phyloP scores from a whole-genome alignment of 2,888 invertebrate species.

The Leucoma salicis region DNA sequence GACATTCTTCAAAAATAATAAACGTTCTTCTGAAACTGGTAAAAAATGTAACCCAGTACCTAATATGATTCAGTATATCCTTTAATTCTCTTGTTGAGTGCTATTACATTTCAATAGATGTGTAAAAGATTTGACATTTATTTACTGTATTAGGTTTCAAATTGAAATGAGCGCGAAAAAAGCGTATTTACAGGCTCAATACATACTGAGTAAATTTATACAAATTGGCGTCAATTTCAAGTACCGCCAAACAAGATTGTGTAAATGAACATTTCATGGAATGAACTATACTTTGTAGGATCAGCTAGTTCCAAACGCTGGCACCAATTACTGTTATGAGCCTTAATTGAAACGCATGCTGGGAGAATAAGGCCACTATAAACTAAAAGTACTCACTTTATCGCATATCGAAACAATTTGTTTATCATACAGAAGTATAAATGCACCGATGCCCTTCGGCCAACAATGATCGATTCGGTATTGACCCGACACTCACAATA shows the following conservation, averaged over 20 bases:
- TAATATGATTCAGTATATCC: too few species aligned
- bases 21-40: too few species aligned
- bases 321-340: constrained; percentile 69
- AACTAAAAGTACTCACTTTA: constrained; percentile 23
- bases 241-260: constrained; percentile 24
- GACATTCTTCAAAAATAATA: constrained; percentile 7
- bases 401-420: constrained; percentile 40
- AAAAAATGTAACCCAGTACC: too few species aligned
- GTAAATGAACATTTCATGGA: constrained; percentile 27
- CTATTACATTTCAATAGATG: too few species aligned
- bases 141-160: neutral
- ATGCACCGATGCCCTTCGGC: constrained; percentile 23
- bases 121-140: too few species aligned
- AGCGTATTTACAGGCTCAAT: neutral
- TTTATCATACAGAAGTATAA: constrained; percentile 32
- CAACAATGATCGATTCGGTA: constrained; percentile 19
- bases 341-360: constrained; percentile 74
- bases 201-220: constrained; percentile 1
- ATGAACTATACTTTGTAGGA: constrained; percentile 24
- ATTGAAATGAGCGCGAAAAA: neutral
- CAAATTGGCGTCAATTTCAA: constrained; percentile 13
- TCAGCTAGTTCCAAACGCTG: constrained; percentile 27
- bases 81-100: too few species aligned
- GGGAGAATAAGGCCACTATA: constrained; percentile 41
- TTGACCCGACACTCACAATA: constrained; percentile 11